phyloP scores from a whole-genome alignment of 1,140 invertebrate species.

The Drosophila albomicans region DNA sequence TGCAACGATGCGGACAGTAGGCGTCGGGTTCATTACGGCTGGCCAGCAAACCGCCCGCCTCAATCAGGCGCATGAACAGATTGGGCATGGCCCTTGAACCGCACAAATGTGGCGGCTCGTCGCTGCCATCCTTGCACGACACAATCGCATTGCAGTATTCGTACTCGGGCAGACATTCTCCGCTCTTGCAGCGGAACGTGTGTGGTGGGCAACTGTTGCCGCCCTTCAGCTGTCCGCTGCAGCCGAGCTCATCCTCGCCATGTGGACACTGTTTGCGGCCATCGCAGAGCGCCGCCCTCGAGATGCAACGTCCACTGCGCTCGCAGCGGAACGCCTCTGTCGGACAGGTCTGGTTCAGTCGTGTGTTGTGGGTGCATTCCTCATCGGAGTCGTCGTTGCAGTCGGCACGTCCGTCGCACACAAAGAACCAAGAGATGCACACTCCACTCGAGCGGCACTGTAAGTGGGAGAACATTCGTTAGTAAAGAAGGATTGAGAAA shows the following conservation, averaged over 20 bases:
- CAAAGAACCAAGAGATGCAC: constrained; percentile 96
- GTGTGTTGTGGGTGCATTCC: constrained; percentile 86
- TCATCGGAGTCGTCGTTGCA: constrained; percentile 92
- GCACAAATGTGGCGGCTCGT: constrained; percentile 92
- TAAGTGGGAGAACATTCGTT: not conserved
- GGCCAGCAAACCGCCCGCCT: constrained; percentile 70
- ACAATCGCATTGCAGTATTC: constrained; percentile 96
- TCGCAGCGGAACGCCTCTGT: constrained; percentile 88
- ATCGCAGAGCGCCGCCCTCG: constrained; percentile 91
- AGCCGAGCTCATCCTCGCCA: constrained; percentile 92
- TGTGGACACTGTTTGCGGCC: constrained; percentile 91
- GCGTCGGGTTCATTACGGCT: constrained; percentile 68
- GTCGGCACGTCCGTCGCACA: constrained; percentile 94
- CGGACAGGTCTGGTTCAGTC: constrained; percentile 77
- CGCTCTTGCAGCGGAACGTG: constrained; percentile 92
- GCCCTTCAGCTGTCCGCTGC: constrained; percentile 86
- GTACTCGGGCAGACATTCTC: constrained; percentile 94
- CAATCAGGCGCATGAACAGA: constrained; percentile 77
- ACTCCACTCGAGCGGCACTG: constrained; percentile 92
- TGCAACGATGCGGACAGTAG: constrained; percentile 92
- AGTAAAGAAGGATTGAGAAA: not conserved
- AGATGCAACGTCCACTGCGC: constrained; percentile 90
- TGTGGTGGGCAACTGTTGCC: constrained; percentile 90
- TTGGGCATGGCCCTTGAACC: constrained; percentile 84
- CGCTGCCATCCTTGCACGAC: constrained; percentile 93